A percentile compares a stretch with the other conserved stretches of the same genome.
Conservation (phyloP, 2,113 vertebrate genomes). For the Machaerirhynchus nigripectus region DNA sequence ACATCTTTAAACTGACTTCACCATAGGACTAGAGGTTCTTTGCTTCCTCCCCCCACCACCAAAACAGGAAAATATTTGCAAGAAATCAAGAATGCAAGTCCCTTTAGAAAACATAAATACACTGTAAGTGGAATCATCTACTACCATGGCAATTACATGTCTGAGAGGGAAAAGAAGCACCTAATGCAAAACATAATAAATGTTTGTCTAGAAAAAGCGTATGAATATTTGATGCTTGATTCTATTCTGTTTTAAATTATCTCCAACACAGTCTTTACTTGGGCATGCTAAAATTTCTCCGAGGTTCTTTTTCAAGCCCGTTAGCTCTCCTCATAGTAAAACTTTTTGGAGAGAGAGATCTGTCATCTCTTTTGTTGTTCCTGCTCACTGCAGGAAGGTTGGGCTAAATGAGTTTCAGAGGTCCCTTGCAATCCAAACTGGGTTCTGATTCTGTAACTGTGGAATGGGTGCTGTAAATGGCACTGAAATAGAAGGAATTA, state of each 20-base stretch:
- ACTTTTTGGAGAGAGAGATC: not conserved
- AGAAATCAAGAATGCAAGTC: not conserved
- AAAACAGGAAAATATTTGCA: not conserved
- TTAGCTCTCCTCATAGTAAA: not conserved
- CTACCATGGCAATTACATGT: not conserved
- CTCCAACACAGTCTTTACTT: not conserved
- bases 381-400: not conserved
- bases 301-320: not conserved
- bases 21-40: not conserved
- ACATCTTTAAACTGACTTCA: not conserved
- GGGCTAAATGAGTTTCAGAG: not conserved
- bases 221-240: not conserved
- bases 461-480: not conserved
- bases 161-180: not conserved
- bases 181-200: not conserved
- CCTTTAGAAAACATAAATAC: conserved; percentile 22
- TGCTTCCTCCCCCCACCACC: not conserved
- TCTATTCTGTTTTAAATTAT: not conserved
- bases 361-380: not conserved
- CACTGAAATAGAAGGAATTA: not conserved
- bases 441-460: not conserved
- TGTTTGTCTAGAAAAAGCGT: not conserved
- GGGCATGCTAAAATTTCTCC: not conserved
- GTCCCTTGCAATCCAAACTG: not conserved
- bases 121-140: not conserved